Evolutionary conservation across 37 sponge, comb jelly and placozoan species (phyloP).

Genomic region (Crambe crambe): DNA sequence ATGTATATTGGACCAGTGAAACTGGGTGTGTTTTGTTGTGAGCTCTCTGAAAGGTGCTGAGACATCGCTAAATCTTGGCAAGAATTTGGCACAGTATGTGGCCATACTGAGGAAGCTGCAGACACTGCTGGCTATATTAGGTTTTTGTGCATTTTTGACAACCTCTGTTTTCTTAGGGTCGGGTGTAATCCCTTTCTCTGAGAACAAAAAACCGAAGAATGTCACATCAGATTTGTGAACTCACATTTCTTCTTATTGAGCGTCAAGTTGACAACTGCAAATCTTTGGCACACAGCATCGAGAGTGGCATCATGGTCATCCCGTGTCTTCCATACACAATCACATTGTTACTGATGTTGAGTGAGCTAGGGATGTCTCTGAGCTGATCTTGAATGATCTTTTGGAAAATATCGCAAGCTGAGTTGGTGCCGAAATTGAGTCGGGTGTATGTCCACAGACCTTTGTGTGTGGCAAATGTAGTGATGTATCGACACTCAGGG

Average conservation of each 20-base stretch:
- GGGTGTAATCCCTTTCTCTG: conserved; percentile 29
- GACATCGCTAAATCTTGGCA: conserved; percentile 32
- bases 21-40: conserved; percentile 31
- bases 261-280: conserved; percentile 6
- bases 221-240: conserved; percentile 28
- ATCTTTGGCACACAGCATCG: conserved; percentile 6
- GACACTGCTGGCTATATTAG: conserved; percentile 24
- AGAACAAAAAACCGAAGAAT: conserved; percentile 55
- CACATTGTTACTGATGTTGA: conserved; percentile 49
- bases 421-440: conserved; percentile 53
- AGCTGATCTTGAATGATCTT: conserved; percentile 27
- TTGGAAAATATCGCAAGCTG: conserved; percentile 54
- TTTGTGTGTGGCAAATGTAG: conserved; percentile 55
- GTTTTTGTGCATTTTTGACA: conserved; percentile 19
- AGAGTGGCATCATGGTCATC: conserved; percentile 36
- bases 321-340: conserved; percentile 46
- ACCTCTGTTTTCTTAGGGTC: conserved; percentile 31
- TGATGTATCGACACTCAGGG: conserved; percentile 36
- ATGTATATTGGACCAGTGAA: conserved; percentile 25
- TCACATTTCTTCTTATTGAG: conserved; percentile 47
- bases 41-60: conserved; percentile 42
- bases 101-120: conserved; percentile 54
- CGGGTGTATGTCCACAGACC: conserved; percentile 30
- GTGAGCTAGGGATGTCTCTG: conserved; percentile 20
- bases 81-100: conserved; percentile 61